Conservation (phyloP, 2,113 vertebrate genomes). For the Cichladusa arquata region DNA sequence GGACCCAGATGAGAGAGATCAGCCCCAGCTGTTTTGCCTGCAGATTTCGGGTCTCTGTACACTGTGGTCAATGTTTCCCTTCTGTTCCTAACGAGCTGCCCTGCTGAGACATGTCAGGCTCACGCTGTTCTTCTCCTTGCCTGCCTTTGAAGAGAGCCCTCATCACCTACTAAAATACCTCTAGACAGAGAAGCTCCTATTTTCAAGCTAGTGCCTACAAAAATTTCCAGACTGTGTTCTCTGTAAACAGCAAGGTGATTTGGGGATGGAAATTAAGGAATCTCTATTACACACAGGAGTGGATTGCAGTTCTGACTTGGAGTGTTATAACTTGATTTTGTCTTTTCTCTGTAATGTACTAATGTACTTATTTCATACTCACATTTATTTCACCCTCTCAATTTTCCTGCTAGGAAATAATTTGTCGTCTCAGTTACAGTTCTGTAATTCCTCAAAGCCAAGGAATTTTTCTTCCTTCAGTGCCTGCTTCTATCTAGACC, state of each 20-base stretch:
- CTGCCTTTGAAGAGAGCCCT: neutral
- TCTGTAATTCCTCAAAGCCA: neutral
- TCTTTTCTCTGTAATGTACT: neutral
- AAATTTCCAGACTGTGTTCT: neutral
- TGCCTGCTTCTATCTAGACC: neutral
- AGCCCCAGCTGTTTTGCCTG: neutral
- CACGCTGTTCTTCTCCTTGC: neutral
- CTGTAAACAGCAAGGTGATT: neutral
- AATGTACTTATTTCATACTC: neutral
- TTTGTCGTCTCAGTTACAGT: neutral
- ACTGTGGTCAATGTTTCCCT: neutral
- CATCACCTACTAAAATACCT: neutral
- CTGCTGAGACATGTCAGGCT: neutral
- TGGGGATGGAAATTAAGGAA: neutral
- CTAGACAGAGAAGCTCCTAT: neutral
- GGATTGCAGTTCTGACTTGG: neutral
- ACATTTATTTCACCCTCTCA: neutral
- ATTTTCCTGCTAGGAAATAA: neutral
- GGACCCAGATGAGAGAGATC: neutral
- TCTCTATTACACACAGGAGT: fast-evolving
- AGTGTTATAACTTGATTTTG: neutral
- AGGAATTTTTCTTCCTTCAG: neutral
- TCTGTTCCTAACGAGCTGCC: neutral
- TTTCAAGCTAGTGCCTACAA: neutral
- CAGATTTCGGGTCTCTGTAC: neutral